A percentile compares a stretch with the other conserved stretches of the same genome.
Conservation (phyloP, 1,140 invertebrate species). For the Calycopis cecrops region DNA sequence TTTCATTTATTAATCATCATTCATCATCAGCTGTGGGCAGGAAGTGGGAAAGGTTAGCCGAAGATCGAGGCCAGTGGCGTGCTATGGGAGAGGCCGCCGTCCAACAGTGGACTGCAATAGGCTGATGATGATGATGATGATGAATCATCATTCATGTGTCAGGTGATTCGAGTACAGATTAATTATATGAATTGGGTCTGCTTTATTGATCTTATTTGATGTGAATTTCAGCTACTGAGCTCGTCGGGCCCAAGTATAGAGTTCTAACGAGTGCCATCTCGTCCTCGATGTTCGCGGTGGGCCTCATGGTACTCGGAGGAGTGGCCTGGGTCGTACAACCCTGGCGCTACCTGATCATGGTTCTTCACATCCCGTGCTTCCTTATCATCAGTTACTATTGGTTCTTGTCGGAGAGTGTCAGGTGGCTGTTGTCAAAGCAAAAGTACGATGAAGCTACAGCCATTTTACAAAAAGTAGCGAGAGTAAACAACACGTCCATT, state of each 20-base stretch:
- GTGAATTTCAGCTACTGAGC: conserved; percentile 81
- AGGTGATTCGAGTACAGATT: too few species aligned
- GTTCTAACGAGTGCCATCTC: conserved; percentile 82
- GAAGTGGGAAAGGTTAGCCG: too few species aligned
- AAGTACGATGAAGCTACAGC: conserved; percentile 78
- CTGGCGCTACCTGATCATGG: conserved; percentile 83
- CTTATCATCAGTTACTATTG: conserved; percentile 79
- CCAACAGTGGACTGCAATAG: too few species aligned
- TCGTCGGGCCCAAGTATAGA: conserved; percentile 83
- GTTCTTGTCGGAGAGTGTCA: conserved; percentile 79
- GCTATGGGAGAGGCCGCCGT: too few species aligned
- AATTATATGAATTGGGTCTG: too few species aligned
- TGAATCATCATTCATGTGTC: too few species aligned
- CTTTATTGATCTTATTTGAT: too few species aligned
- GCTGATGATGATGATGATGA: too few species aligned
- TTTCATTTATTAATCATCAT: too few species aligned
- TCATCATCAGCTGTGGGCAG: too few species aligned
- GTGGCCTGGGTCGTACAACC: conserved; percentile 81
- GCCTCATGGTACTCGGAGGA: conserved; percentile 80
- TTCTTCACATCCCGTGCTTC: conserved; percentile 81
- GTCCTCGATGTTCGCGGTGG: conserved; percentile 82
- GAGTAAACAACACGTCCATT: conserved; percentile 79
- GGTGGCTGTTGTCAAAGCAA: conserved; percentile 85
- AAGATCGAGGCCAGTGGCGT: too few species aligned
- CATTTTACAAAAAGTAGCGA: conserved; percentile 79